Base-by-base conservation (phyloP, 2,113 vertebrate genomes). In the Cynopterus brachyotis region DNA sequence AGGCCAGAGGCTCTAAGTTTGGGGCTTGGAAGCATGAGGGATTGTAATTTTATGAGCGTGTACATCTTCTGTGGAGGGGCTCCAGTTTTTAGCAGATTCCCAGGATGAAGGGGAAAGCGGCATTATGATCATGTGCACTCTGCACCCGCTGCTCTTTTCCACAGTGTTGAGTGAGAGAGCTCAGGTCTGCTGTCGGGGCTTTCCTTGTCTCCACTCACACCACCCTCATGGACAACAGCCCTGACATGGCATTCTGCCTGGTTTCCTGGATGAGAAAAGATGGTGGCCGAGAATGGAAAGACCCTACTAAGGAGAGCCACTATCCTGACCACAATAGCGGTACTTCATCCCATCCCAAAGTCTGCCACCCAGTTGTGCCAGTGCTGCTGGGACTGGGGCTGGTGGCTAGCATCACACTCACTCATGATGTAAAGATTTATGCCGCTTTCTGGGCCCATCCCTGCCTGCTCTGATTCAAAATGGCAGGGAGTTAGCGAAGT, bases 211-310 rank as follows among this genome's bases (percentile, higher is more conserved):
- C 57, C 16, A 35, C 16, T n/a, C 5, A 3, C 17, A 9, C 22
- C 20, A 1, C 3, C 85, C 22, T 24, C 4, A 3, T 0, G 40
- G 59, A 60, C n/a, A 28, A 6, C 6, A 20, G 8, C 15, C 26
- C 83, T 0, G 0, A 16, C 59, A 28, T 2, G 9, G 9, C 19
- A 11, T 35, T 0, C 12, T 0, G 28, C 72, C 13, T 0, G 8
- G 17, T 22, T n/a, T 76, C 37, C 37, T 5, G 91, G 70, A 9
- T 45, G 47, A 67, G 80, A n/a, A 17, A 37, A 53, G 26, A 35
- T 2, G 1, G 5, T 16, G 37, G 37, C 37, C 37, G 79, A 40
- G 50, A 57, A 26, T 0, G 3, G 9, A 28, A 42, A 35, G 53
- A 26, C 12, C 8, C 15, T 7, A 6, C n/a, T 24, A 15, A 22